Base-by-base conservation (phyloP, 2,797 vertebrate genomes). In the Sebastes kiyomatsui region DNA sequence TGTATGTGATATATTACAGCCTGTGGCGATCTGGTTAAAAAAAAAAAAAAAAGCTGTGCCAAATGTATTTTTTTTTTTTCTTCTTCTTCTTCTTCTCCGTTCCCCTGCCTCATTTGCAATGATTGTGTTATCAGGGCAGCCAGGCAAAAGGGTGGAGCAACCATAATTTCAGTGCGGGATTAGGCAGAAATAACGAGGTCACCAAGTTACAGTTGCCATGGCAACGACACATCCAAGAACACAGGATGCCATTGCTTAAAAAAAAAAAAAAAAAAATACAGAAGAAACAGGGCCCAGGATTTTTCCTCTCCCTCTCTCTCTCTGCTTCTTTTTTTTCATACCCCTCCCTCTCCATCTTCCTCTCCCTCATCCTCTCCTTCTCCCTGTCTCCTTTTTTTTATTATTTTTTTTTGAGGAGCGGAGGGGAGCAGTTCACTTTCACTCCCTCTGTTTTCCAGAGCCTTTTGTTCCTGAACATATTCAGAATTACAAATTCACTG, bases 121-220 rank as follows among this genome's bases (percentile, higher is more conserved):
- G 97, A 99, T 99, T 99, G 97, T 98, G 97, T 98, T 99, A 99
- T 99, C 98, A 97, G 97, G 96, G 96, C 96, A 97, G 97, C 97
- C 97, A 99, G 98, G 97, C 97, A 98, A 99, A 98, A 98, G 97
- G 98, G 98, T 97, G 98, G 98, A 97, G 97, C 97, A 96, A 97
- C 97, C 97, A 97, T 98, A 98, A 99, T 99, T 99, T 98, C 97
- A 98, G 98, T 95, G 93, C 96, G 96, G 97, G 98, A 99, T 99
- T 99, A 98, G 97, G 97, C 97, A 98, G 97, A 98, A 99, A 99
- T 99, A 99, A 99, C 97, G 97, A 99, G 98, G 97, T 98, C 98
- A 99, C 97, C 97, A 98, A 98, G 97, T 98, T 98, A 97, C 97
- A 96, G 98, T 99, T 99, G 96, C 97, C 96, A 98, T 98, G 96